phyloP scores from a whole-genome alignment of 2,113 vertebrate species.

The Tonatia bakeri region DNA sequence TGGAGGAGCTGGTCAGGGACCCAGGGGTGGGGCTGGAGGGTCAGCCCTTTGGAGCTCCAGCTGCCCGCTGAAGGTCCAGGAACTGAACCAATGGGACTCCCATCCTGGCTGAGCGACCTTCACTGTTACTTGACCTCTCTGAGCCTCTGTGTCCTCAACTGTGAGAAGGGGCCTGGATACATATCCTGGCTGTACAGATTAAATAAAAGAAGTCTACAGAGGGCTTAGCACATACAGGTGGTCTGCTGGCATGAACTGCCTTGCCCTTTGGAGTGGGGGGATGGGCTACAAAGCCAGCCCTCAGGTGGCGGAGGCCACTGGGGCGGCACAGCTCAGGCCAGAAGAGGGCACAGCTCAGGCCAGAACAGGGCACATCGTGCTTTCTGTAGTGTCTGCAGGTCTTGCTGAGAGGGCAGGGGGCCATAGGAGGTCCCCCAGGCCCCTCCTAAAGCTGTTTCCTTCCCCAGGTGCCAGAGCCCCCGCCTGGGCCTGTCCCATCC shows the following conservation, averaged over 20 bases:
- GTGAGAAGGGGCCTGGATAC: background rate
- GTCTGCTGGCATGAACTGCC: background rate
- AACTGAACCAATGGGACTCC: background rate
- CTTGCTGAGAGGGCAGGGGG: rapidly evolving
- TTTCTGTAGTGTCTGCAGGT: background rate
- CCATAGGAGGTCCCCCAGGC: too few species aligned
- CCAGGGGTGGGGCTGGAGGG: background rate
- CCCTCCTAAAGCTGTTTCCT: background rate
- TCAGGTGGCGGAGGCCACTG: background rate
- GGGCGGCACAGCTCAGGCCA: too few species aligned
- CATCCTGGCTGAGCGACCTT: background rate
- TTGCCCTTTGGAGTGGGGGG: too few species aligned
- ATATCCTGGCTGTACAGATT: background rate
- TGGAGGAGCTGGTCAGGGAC: background rate
- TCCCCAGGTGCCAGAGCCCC: rapidly evolving
- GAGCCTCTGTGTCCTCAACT: background rate
- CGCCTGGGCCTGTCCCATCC: background rate
- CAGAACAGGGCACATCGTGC: background rate
- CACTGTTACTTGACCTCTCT: background rate
- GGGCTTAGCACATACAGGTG: background rate
- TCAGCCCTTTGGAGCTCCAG: background rate
- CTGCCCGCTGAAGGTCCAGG: background rate
- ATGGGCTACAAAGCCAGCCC: rapidly evolving
- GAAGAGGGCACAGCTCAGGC: background rate
- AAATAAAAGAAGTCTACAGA: background rate